These are phyloP conservation scores for Lagopus muta DNA, from an alignment of 2,113 vertebrate genomes.

Conservation along the genomic window DNA sequence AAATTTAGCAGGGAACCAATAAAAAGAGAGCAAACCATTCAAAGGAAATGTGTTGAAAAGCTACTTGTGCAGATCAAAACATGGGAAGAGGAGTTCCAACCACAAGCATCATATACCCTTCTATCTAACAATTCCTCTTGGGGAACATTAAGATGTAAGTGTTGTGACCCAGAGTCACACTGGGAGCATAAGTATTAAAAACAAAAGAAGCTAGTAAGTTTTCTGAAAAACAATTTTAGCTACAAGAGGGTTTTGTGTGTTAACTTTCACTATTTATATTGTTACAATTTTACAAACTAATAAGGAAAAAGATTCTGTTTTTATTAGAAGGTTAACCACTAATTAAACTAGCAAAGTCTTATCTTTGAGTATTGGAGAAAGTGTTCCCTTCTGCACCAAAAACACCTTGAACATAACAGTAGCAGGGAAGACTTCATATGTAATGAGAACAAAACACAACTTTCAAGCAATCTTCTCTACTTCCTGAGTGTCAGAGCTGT, in stretches of 20 bases:
- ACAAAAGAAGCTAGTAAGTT: not conserved
- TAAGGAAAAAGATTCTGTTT: not conserved
- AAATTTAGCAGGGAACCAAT: not conserved
- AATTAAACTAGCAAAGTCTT: not conserved
- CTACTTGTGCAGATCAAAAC: not conserved
- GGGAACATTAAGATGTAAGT: not conserved
- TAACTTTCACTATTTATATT: not conserved
- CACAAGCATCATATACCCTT: no score
- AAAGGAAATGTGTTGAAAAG: not conserved
- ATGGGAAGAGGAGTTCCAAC: not conserved
- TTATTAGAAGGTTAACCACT: not conserved
- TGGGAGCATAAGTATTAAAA: not conserved
- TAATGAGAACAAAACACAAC: not conserved
- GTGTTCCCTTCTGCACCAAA: not conserved
- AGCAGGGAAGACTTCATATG: not conserved
- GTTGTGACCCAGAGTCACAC: not conserved
- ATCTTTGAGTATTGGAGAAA: not conserved
- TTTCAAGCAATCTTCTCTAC: not conserved
- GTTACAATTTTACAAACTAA: not conserved
- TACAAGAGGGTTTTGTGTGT: not conserved
- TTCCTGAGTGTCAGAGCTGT: not conserved
- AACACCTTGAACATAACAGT: not conserved
- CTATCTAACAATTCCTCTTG: not conserved
- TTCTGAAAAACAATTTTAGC: not conserved
- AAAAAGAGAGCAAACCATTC: rapidly evolving